Evolutionary conservation across 2,888 invertebrate species (phyloP).

Genomic region (Agonopterix subpropinquella): DNA sequence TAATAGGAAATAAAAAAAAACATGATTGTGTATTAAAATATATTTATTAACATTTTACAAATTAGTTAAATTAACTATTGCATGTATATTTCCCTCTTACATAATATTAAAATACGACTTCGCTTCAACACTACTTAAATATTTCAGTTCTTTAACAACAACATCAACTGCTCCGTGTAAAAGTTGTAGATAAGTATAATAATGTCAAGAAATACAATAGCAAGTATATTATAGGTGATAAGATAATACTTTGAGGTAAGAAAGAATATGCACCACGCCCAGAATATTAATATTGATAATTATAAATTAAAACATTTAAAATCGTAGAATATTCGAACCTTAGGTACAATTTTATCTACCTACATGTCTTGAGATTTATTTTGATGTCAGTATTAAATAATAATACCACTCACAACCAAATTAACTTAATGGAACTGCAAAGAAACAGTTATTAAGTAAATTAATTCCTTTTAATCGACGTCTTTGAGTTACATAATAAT

Average conservation of each 20-base stretch:
- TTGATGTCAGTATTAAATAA: constrained; percentile 4
- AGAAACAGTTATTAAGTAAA: no score
- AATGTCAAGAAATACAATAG: constrained; percentile 7
- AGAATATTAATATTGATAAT: background rate
- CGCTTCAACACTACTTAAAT: constrained; percentile 37
- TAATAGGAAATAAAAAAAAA: no score
- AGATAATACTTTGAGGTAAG: constrained; percentile 7
- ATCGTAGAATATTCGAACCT: no score
- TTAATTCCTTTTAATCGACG: no score
- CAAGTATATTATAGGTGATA: constrained; percentile 1
- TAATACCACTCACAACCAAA: no score
- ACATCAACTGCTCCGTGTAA: constrained; percentile 11
- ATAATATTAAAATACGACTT: constrained; percentile 24
- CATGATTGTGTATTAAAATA: constrained; percentile 49
- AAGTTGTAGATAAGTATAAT: constrained; percentile 6
- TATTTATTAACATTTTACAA: constrained; percentile 66
- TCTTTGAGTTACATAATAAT: background rate
- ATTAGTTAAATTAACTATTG: constrained; percentile 51
- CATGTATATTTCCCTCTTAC: constrained; percentile 35
- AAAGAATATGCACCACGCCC: constrained; percentile 4
- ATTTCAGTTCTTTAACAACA: constrained; percentile 40
- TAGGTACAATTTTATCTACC: no score
- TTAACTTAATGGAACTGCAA: no score
- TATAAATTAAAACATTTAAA: no score
- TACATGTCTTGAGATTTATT: no score